phyloP scores from a whole-genome alignment of 1,140 invertebrate species.

The Zophobas atratus region DNA sequence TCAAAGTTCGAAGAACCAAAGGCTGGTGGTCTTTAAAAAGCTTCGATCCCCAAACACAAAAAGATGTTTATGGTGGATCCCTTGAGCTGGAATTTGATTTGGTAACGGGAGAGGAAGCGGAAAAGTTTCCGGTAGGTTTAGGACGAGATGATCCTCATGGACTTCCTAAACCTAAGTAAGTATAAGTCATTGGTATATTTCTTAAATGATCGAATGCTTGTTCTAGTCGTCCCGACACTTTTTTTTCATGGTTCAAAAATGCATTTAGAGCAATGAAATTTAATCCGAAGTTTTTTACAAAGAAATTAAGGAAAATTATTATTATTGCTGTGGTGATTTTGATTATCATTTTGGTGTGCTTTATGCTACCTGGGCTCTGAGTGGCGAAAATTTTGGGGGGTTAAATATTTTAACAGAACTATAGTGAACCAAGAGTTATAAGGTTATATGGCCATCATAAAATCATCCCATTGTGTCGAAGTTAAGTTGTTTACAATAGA shows the following conservation, averaged over 20 bases:
- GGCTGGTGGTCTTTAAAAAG: constrained; percentile 89
- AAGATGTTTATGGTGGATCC: constrained; percentile 71
- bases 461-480: no score
- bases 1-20: constrained; percentile 78
- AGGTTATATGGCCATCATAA: no score
- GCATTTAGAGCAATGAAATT: no score
- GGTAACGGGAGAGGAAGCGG: constrained; percentile 73
- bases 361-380: no score
- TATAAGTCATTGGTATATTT: neutral
- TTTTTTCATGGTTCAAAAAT: constrained; percentile 72
- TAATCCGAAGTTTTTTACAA: no score
- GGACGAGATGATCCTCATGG: constrained; percentile 74
- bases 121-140: constrained; percentile 73
- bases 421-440: no score
- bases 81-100: constrained; percentile 77
- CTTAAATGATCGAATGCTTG: neutral
- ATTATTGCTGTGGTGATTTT: no score
- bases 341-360: no score
- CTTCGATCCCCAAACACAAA: constrained; percentile 62
- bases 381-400: no score
- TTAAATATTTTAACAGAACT: no score
- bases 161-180: constrained; percentile 73
- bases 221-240: constrained; percentile 74
- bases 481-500: no score
- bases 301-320: no score